Base-by-base conservation (phyloP, 2,888 invertebrate species). In the Hyppa rectilinea region DNA sequence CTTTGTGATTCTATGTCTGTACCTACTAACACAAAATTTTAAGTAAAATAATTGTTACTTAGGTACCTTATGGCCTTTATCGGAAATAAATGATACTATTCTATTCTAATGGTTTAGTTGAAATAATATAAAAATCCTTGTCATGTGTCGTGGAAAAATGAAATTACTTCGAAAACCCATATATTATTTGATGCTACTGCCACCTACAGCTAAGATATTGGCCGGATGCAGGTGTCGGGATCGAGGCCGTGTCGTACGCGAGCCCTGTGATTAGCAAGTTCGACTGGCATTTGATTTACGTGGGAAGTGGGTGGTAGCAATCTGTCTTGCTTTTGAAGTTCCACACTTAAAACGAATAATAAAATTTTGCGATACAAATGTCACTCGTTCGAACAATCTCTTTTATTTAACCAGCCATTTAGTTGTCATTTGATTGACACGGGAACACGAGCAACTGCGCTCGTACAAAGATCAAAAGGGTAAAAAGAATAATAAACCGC, bases 391-490 rank as follows among this genome's bases (percentile, higher is more conserved):
- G 6, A 29, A n/a, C 1, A 45, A 4, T 10, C 23, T 7, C 38
- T 56, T 40, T 43, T 29, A n/a, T 40, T 20, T 29, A 2, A 29
- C 14, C 58, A 40, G 40, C 7, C 3, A 40, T 26, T 38, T 12
- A 0, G 4, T 20, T 38, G 20, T 4, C 7, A 17, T 62, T 50
- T 64, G 36, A 43, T 58, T 50, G 61, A 50, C 23, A 29, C 10
- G 3, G 9, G 4, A 38, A 26, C 20, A 53, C 12, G 4, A 43
- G 14, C 20, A 53, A 31, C 45, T 20, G 26, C 43, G n/a, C 6
- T 9, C 5, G 9, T 45, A 36, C 17, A 20, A 31, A 2, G 52
- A 53, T 49, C 59, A 67, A 77, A 78, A 29, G 36, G 36, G 36
- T 4, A 31, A 52, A 60, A 58, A 23, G 12, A 50, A 49, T 43